Evolutionary conservation across 2,113 vertebrate species (phyloP).

Genomic region (Edolisoma coerulescens): DNA sequence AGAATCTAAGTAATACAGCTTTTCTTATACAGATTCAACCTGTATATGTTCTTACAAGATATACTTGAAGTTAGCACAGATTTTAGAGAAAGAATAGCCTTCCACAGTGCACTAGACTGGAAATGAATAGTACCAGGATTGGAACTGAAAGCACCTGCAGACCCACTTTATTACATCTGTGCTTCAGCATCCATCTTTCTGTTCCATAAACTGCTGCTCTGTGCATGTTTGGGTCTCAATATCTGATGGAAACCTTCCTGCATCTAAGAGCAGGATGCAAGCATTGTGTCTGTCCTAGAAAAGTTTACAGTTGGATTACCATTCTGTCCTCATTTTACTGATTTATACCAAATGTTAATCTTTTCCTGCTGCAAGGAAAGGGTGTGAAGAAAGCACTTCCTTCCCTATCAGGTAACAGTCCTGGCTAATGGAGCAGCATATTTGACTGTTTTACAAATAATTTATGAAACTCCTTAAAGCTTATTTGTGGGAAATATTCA

Average conservation of each 20-base stretch:
- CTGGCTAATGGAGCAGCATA: neutral
- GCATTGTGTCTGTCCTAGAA: neutral
- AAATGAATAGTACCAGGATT: neutral
- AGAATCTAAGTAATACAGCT: neutral
- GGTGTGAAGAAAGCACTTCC: neutral
- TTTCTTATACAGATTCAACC: neutral
- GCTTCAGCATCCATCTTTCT: neutral
- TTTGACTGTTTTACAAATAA: slow-evolving; percentile 28
- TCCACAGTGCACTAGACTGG: neutral
- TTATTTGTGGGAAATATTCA: slow-evolving; percentile 19
- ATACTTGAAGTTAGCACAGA: neutral
- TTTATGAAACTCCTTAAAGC: slow-evolving; percentile 15
- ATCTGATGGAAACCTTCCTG: neutral
- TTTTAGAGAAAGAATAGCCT: neutral
- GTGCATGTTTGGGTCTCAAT: neutral
- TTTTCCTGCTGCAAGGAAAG: neutral
- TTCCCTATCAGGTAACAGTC: neutral
- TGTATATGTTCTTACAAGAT: neutral
- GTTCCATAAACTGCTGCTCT: neutral
- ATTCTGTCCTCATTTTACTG: neutral
- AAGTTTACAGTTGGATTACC: neutral
- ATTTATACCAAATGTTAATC: neutral
- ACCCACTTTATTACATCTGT: fast-evolving
- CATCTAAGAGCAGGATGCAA: neutral
- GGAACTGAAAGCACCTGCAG: neutral